Base-by-base conservation (phyloP, 2,888 invertebrate genomes). In the Diarsia rubi region DNA sequence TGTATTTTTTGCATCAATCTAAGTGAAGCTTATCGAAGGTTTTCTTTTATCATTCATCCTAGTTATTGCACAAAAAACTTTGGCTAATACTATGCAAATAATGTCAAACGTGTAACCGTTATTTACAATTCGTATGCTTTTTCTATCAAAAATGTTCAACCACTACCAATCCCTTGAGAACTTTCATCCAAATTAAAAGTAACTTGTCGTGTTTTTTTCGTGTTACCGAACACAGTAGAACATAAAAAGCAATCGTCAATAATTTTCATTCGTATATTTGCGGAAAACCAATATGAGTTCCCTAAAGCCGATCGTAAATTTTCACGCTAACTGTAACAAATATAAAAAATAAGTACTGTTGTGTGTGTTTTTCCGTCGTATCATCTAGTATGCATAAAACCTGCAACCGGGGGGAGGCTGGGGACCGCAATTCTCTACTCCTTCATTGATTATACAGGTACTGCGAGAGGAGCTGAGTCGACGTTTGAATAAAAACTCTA, bases 391-490 rank as follows among this genome's bases (percentile, higher is more conserved):
- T 89, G 87, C 90, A 90, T 85, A 88, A 89, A 90, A 87, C 82
- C 84, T 86, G 82, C 82, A 83, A 73, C 75, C 64, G 76, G 81
- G 86, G 79, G 87, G 79, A 81, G 80, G 79, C 82, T 77, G 69
- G 83, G 86, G 87, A 86, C 87, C 85, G 86, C 89, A 89, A 88
- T 88, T 80, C 88, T 85, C 86, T 84, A 81, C 89, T 90, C 82
- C 90, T 91, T 88, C 91, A 91, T 93, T 92, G 92, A 91, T 92
- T 92, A 90, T 90, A 84, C 83, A 75, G 75, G 90, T 83, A 91
- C 88, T 86, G 76, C 64, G 81, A 84, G 86, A 85, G 75, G 75
- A 69, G 59, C 86, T 31, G 90, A 91, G 89, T 84, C 83, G 89
- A 78, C 71, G 37, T 67, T 78, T 57, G 19, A 69, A 79, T 78